These are phyloP conservation scores for Emydocephalus ijimae DNA, from an alignment of 2,113 vertebrate species.

Conservation along the genomic window DNA sequence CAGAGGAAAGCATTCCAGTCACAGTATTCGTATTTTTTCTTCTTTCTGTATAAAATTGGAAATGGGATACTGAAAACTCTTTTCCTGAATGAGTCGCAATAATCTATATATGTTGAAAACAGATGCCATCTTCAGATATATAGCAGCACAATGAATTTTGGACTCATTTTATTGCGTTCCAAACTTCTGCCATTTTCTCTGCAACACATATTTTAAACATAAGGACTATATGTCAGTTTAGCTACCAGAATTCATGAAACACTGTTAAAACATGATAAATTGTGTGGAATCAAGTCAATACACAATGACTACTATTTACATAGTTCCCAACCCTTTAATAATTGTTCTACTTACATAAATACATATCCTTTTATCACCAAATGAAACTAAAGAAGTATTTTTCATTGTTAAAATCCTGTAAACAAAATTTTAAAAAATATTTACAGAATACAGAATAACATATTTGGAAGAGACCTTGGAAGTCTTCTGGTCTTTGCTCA, in stretches of 20 bases:
- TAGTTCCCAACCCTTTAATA: constrained; percentile 16
- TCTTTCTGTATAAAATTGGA: not conserved
- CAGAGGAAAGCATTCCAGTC: not conserved
- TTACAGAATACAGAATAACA: not conserved
- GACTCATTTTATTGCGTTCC: not conserved
- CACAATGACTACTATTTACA: constrained; percentile 34
- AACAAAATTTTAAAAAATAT: constrained; percentile 43
- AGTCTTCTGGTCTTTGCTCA: not conserved
- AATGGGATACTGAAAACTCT: not conserved
- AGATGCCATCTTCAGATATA: constrained; percentile 1
- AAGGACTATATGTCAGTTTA: not conserved
- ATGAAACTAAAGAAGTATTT: constrained; percentile 37
- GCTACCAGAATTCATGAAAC: not conserved
- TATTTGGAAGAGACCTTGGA: not conserved
- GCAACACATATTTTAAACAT: not conserved
- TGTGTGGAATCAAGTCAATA: constrained; percentile 35
- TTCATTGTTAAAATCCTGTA: constrained; percentile 26
- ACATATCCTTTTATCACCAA: constrained; percentile 35
- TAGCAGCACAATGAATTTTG: not conserved
- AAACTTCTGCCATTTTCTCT: not conserved
- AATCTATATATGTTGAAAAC: not conserved
- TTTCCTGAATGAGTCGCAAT: not conserved
- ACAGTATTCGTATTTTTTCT: not conserved
- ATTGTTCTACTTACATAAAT: constrained; percentile 34
- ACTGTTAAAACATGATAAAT: constrained; percentile 27